phyloP scores from a whole-genome alignment of 2,797 vertebrate species.

The Ctenochaetus hawaiiensis region DNA sequence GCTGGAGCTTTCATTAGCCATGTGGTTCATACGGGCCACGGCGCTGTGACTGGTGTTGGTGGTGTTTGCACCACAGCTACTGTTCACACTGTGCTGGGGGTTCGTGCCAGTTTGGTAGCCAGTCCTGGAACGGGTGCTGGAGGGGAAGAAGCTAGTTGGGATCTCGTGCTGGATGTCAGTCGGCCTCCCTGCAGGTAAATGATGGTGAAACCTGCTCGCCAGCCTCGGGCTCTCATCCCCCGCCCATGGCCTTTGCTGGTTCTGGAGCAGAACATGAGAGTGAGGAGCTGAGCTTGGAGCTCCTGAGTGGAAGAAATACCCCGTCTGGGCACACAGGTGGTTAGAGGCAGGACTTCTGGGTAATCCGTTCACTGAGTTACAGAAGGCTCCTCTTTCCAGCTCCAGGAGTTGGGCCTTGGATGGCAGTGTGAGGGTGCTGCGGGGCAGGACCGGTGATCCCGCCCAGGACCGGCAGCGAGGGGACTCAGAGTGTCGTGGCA shows the following conservation, averaged over 20 bases:
- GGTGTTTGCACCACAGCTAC: conserved; percentile 14
- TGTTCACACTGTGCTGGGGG: conserved; percentile 9
- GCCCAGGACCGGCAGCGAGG: conserved; percentile 76
- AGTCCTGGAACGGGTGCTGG: conserved; percentile 28
- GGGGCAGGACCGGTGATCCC: conserved; percentile 75
- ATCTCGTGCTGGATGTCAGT: conserved; percentile 82
- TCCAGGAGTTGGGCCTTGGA: conserved; percentile 61
- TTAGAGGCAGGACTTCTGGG: conserved; percentile 81
- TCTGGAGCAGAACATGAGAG: conserved; percentile 34
- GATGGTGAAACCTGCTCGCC: conserved; percentile 63
- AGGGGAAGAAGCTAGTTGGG: conserved; percentile 20
- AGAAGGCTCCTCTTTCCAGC: conserved; percentile 51
- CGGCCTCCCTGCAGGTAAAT: conserved; percentile 78
- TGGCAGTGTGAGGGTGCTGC: conserved; percentile 71
- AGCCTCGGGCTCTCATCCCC: conserved; percentile 62
- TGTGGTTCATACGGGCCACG: neutral
- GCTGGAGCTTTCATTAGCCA: conserved; percentile 27
- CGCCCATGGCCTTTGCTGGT: conserved; percentile 49
- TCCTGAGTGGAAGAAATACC: conserved; percentile 33
- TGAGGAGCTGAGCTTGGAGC: neutral
- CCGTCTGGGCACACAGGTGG: conserved; percentile 70
- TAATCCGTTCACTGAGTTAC: conserved; percentile 55
- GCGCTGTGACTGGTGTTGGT: conserved; percentile 12
- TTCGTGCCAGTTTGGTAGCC: conserved; percentile 22
- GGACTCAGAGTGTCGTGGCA: conserved; percentile 58